Evolutionary conservation across 2,888 invertebrate species (phyloP).

Genomic region (Phengaris alcon): DNA sequence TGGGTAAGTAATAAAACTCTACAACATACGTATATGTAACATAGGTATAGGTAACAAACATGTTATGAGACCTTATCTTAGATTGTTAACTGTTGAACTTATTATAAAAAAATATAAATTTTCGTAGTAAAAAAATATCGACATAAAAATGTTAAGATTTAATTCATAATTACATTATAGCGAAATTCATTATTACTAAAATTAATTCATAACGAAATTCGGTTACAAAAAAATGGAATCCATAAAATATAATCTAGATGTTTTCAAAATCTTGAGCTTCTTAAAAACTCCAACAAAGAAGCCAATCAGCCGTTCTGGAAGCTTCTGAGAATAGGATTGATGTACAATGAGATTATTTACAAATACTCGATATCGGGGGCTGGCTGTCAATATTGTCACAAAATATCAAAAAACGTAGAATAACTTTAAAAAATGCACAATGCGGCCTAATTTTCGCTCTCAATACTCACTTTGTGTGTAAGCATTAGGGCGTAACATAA

Average conservation of each 20-base stretch:
- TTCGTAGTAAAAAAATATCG: no score
- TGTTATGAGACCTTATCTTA: no score
- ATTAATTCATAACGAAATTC: not conserved
- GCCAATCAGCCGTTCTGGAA: slow-evolving; percentile 63
- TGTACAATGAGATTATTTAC: slow-evolving; percentile 77
- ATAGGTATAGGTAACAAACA: no score
- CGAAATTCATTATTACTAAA: no score
- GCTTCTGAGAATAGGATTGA: slow-evolving; percentile 65
- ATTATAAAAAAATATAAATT: no score
- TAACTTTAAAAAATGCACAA: slow-evolving; percentile 54
- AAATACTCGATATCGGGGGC: slow-evolving; percentile 59
- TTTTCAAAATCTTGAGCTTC: slow-evolving; percentile 57
- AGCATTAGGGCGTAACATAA: slow-evolving; percentile 75
- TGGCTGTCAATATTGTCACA: slow-evolving; percentile 77
- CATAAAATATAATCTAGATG: slow-evolving; percentile 44
- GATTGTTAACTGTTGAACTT: no score
- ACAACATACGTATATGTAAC: no score
- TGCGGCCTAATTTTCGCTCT: slow-evolving; percentile 77
- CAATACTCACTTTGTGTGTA: slow-evolving; percentile 71
- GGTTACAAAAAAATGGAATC: slow-evolving; percentile 32
- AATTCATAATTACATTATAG: no score
- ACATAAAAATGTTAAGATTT: no score
- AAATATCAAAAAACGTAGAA: slow-evolving; percentile 59
- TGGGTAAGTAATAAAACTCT: no score
- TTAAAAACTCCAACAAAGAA: slow-evolving; percentile 67